Base-by-base conservation (phyloP, 2,797 vertebrate genomes). In the Pipistrellus pipistrellus region DNA sequence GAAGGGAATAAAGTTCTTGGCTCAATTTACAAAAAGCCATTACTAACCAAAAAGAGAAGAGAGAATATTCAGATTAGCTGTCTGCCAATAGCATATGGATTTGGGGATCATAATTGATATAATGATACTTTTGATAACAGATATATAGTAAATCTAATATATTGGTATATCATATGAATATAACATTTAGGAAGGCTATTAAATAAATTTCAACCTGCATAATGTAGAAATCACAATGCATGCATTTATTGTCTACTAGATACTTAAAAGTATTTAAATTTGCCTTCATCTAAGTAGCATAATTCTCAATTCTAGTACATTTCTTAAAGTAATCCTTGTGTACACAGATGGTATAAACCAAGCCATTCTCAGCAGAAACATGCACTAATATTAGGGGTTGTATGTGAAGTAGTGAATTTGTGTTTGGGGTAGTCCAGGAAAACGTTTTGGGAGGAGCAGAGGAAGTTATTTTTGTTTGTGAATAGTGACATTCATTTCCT, bases 1-100 rank as follows among this genome's bases (percentile, higher is more conserved):
- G 78, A 90, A 95, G 21, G 13, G 44, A 92, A 94, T 83, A 92
- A 57, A 94, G 71, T 64, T 86, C 25, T 95, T 75, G 51, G 30
- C 20, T 94, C 14, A 91, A 53, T 23, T 75, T 75, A 85, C 46
- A 92, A 89, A 38, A 81, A 76, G 4, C 0, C 53, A 95, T 77
- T 82, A 72, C 3, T 71, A 78, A 84, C 35, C 12, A 55, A 85
- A 87, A 81, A n/a, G 62, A 38, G n/a, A 96, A 48, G 48, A 73
- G 15, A 71, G 38, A 46, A 53, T 64, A 66, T 83, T 93, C 46
- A 80, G 25, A 48, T 87, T 66, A 85, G 27, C 23, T 82, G 1
- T 64, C 59, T 85, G 9, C 88, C 32, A 73, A 69, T 4, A 88
- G 55, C 0, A 4, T n/a, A 46, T 88, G 7, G 30, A 77, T 71